phyloP scores from a whole-genome alignment of 2,888 invertebrate species.

The Creontiades dilutus region DNA sequence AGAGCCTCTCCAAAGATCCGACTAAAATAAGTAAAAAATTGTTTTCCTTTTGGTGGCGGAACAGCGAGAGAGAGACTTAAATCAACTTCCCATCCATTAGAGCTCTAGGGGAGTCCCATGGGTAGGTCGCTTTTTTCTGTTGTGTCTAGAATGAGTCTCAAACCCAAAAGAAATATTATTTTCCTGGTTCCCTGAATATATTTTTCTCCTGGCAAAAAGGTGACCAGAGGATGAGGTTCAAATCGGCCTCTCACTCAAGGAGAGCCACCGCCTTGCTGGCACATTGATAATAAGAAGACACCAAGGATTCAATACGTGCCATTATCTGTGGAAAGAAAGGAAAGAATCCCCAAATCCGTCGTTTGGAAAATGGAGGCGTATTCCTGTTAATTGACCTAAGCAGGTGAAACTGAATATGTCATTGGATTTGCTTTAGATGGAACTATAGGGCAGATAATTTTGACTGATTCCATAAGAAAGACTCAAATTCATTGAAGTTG shows the following conservation, averaged over 20 bases:
- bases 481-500: too few species aligned
- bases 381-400: too few species aligned
- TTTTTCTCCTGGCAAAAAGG: not conserved
- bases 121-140: not conserved
- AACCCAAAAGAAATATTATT: slow-evolving; percentile 21
- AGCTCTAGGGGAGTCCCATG: not conserved
- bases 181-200: not conserved
- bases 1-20: not conserved
- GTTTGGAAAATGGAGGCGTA: too few species aligned
- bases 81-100: slow-evolving; percentile 39
- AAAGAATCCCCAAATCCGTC: too few species aligned
- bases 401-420: too few species aligned
- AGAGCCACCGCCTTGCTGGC: slow-evolving; percentile 7
- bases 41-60: not conserved
- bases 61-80: not conserved
- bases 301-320: not conserved
- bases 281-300: slow-evolving; percentile 42
- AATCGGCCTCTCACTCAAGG: slow-evolving; percentile 42
- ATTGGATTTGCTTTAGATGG: too few species aligned
- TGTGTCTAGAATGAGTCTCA: not conserved
- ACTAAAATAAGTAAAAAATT: not conserved
- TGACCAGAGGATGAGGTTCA: not conserved
- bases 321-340: too few species aligned
- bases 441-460: too few species aligned
- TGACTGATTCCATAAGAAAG: too few species aligned